Conservation (phyloP, 2,113 vertebrate species). For the Corydoras maculifer region DNA sequence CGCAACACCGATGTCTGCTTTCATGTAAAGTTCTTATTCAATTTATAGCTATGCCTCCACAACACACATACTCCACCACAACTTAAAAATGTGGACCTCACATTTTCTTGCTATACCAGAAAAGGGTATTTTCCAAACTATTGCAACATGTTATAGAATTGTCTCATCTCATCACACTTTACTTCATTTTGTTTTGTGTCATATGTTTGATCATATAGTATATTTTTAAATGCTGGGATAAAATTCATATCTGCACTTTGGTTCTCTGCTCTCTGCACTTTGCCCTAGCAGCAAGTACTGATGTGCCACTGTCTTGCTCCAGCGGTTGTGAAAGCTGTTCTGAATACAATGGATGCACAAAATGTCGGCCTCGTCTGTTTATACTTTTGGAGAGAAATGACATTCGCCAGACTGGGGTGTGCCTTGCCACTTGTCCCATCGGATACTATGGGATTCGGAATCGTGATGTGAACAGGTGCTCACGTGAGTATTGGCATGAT, state of each 20-base stretch:
- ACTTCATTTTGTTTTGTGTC: too few relatives aligned
- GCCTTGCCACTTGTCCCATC: conserved; percentile 86
- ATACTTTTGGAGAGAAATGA: conserved; percentile 94
- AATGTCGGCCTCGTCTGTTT: conserved; percentile 92
- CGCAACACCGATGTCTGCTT: too few relatives aligned
- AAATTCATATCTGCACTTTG: background rate
- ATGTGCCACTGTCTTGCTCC: conserved; percentile 82
- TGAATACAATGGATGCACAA: conserved; percentile 92
- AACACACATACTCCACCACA: too few relatives aligned
- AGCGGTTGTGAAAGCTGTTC: conserved; percentile 95
- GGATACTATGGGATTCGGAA: conserved; percentile 94
- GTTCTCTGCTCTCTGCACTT: conserved; percentile 9
- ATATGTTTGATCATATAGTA: too few relatives aligned
- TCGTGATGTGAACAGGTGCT: conserved; percentile 95
- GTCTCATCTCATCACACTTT: too few relatives aligned
- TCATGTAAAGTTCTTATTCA: too few relatives aligned
- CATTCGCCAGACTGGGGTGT: conserved; percentile 90
- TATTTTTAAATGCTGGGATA: background rate
- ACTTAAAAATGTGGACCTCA: too few relatives aligned
- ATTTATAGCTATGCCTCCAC: too few relatives aligned
- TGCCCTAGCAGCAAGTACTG: conserved; percentile 76
- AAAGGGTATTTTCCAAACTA: too few relatives aligned
- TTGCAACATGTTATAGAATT: too few relatives aligned
- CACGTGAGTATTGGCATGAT: conserved; percentile 74
- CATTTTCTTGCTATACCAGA: too few relatives aligned